These are phyloP conservation scores for Acyrthosiphon pisum DNA, from an alignment of 1,140 invertebrate genomes.

Conservation along the genomic window DNA sequence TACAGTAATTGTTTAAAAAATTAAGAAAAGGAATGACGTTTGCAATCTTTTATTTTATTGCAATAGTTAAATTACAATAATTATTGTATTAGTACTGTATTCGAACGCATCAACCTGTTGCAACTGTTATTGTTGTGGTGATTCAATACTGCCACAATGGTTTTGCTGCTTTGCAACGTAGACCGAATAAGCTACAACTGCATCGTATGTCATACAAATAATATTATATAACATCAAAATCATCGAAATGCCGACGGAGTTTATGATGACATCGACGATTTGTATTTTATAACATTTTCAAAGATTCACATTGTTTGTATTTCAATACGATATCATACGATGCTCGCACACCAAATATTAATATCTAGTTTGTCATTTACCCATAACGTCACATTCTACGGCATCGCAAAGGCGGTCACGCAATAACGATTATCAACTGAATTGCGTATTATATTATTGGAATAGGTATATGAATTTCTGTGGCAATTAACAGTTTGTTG, in stretches of 20 bases:
- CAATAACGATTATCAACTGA: neutral
- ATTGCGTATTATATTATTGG: neutral
- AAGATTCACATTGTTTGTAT: neutral
- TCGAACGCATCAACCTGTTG: neutral
- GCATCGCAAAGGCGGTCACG: too few relatives aligned
- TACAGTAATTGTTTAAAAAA: too few relatives aligned
- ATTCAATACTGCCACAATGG: neutral
- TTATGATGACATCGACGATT: neutral
- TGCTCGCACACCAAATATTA: neutral
- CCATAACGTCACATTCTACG: neutral
- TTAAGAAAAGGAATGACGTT: too few relatives aligned
- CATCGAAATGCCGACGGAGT: neutral
- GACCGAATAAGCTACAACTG: neutral
- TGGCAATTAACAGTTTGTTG: neutral
- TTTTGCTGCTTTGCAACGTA: neutral
- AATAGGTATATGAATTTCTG: neutral
- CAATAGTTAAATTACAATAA: neutral
- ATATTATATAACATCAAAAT: neutral
- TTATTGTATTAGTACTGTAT: neutral
- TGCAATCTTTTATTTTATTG: neutral
- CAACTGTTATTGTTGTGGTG: neutral
- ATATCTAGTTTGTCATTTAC: neutral
- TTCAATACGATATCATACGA: neutral
- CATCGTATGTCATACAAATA: neutral
- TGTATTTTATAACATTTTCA: neutral